These are phyloP conservation scores for Zingel zingel DNA, from an alignment of 2,113 vertebrate genomes.

Conservation along the genomic window DNA sequence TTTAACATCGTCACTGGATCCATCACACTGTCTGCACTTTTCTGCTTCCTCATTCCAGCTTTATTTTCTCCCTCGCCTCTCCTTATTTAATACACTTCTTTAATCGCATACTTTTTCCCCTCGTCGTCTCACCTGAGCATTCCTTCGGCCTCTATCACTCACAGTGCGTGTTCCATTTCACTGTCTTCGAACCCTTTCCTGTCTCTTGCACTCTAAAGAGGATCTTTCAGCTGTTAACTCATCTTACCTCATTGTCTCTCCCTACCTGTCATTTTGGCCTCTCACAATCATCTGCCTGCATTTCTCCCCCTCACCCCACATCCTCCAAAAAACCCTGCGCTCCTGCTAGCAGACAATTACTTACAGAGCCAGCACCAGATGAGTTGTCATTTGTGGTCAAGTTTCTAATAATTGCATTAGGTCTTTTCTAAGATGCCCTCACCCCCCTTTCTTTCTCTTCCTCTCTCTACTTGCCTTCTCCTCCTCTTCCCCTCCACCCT, in stretches of 20 bases:
- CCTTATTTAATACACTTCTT: constrained; percentile 30
- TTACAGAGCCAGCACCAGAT: constrained; percentile 74
- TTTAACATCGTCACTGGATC: constrained; percentile 66
- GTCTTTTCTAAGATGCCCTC: constrained; percentile 58
- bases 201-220: constrained; percentile 33
- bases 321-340: constrained; percentile 41
- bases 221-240: constrained; percentile 62
- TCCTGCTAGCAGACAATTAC: constrained; percentile 81
- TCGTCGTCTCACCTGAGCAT: not conserved
- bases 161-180: constrained; percentile 13
- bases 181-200: constrained; percentile 36
- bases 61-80: not conserved
- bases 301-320: constrained; percentile 5
- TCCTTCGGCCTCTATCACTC: constrained; percentile 33
- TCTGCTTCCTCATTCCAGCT: constrained; percentile 40
- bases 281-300: constrained; percentile 40
- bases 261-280: constrained; percentile 50
- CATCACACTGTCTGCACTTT: constrained; percentile 57
- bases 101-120: constrained; percentile 13
- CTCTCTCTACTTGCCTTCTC: constrained; percentile 51
- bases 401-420: constrained; percentile 84
- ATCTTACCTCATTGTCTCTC: constrained; percentile 62
- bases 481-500: constrained; percentile 19
- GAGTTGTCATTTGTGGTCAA: constrained; percentile 82
- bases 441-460: constrained; percentile 44